Evolutionary conservation across 2,888 invertebrate genomes (phyloP).

Genomic region (Fragum fragum): DNA sequence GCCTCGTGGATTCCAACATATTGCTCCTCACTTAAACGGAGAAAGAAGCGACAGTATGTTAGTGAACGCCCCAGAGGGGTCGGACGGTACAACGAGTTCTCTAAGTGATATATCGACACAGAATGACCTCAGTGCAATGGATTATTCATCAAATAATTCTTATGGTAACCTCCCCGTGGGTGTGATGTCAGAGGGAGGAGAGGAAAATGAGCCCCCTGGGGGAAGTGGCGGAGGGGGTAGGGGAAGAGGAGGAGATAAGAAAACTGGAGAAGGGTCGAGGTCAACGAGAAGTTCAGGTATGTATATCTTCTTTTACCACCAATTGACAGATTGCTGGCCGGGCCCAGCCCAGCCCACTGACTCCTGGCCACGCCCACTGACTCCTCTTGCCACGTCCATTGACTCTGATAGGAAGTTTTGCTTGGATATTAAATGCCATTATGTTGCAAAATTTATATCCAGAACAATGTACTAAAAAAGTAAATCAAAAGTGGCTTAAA

Average conservation of each 20-base stretch:
- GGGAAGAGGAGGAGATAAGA: constrained; percentile 7
- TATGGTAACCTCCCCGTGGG: constrained; percentile 22
- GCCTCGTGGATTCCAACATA: constrained; percentile 55
- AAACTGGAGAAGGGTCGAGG: constrained; percentile 27
- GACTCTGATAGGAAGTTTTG: too few species aligned
- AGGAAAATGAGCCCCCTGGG: constrained; percentile 62
- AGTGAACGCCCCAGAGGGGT: constrained; percentile 31
- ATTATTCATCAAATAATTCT: constrained; percentile 53
- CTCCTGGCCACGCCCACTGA: too few species aligned
- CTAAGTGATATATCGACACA: constrained; percentile 30
- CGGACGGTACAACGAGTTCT: constrained; percentile 25
- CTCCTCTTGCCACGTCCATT: too few species aligned
- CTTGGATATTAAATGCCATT: too few species aligned
- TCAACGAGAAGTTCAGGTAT: constrained; percentile 53
- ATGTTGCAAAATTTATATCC: too few species aligned
- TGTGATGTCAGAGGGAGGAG: constrained; percentile 42
- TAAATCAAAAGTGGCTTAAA: too few species aligned
- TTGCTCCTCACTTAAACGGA: constrained; percentile 36
- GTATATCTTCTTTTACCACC: neutral
- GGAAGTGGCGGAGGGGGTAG: constrained; percentile 27
- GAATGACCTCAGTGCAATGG: constrained; percentile 17
- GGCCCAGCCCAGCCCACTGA: too few species aligned
- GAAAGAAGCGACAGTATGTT: constrained; percentile 42
- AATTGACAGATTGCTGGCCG: too few species aligned
- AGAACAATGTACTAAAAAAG: too few species aligned